phyloP scores from a whole-genome alignment of 2,113 vertebrate species.

The Aleadryas rufinucha region DNA sequence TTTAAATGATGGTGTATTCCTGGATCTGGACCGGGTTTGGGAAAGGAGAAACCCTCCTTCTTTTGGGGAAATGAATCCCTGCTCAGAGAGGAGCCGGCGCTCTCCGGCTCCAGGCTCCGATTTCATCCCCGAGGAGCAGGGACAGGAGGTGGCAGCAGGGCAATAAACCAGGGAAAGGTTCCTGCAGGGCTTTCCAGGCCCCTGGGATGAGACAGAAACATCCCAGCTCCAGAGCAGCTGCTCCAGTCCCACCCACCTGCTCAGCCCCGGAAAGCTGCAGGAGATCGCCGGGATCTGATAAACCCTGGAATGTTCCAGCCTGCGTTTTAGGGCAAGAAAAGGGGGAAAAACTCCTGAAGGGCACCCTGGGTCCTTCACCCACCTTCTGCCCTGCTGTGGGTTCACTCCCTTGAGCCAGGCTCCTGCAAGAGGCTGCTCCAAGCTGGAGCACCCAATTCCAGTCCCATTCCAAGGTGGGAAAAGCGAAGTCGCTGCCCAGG shows the following conservation, averaged over 20 bases:
- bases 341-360: neutral
- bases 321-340: neutral
- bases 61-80: neutral
- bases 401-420: neutral
- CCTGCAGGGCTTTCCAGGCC: neutral
- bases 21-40: neutral
- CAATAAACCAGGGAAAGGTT: neutral
- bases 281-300: neutral
- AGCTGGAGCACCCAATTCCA: neutral
- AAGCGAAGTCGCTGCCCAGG: neutral
- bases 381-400: neutral
- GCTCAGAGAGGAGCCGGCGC: accelerated
- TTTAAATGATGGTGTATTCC: no score
- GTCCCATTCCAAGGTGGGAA: neutral
- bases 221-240: neutral
- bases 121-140: neutral
- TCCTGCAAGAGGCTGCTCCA: neutral
- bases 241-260: neutral
- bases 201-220: neutral
- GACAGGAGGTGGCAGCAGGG: neutral
- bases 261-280: accelerated
- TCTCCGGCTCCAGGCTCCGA: neutral
- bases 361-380: neutral
- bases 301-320: neutral
- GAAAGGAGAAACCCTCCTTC: neutral